These are phyloP conservation scores for Podarcis lilfordi DNA, from an alignment of 2,797 vertebrate species.

Conservation along the genomic window DNA sequence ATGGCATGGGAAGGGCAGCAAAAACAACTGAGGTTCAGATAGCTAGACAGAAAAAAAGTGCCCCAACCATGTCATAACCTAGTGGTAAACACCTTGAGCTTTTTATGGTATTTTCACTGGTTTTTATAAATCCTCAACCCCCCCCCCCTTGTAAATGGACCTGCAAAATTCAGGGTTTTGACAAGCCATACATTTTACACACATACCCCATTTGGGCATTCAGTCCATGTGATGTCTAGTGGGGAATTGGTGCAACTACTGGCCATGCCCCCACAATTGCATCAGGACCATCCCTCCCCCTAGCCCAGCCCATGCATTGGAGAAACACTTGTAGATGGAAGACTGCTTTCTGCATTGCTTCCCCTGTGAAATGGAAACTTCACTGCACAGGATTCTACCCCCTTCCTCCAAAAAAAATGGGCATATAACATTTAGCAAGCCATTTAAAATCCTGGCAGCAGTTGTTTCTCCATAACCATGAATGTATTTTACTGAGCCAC, in stretches of 20 bases:
- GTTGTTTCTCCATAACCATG: slow-evolving; percentile 51
- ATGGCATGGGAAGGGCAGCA: not conserved
- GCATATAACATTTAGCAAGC: slow-evolving; percentile 20
- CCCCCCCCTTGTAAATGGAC: not conserved
- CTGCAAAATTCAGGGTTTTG: not conserved
- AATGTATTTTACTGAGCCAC: slow-evolving; percentile 41
- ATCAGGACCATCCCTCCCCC: not conserved
- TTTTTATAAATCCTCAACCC: not conserved
- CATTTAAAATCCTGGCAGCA: slow-evolving; percentile 43
- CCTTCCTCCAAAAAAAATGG: not conserved
- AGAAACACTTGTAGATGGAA: not conserved
- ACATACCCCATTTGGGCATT: not conserved
- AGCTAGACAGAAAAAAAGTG: not conserved
- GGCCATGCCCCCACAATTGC: not conserved
- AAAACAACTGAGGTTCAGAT: too few species aligned
- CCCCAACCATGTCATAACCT: not conserved
- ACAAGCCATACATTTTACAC: not conserved
- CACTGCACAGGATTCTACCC: not conserved
- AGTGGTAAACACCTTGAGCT: not conserved
- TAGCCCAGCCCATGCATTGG: not conserved
- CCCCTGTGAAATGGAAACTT: not conserved
- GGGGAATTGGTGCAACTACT: not conserved
- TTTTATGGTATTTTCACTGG: not conserved
- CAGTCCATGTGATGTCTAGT: not conserved
- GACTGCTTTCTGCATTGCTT: not conserved